These are phyloP conservation scores for Spheniscus mendiculus DNA, from an alignment of 2,113 vertebrate genomes.

Conservation along the genomic window DNA sequence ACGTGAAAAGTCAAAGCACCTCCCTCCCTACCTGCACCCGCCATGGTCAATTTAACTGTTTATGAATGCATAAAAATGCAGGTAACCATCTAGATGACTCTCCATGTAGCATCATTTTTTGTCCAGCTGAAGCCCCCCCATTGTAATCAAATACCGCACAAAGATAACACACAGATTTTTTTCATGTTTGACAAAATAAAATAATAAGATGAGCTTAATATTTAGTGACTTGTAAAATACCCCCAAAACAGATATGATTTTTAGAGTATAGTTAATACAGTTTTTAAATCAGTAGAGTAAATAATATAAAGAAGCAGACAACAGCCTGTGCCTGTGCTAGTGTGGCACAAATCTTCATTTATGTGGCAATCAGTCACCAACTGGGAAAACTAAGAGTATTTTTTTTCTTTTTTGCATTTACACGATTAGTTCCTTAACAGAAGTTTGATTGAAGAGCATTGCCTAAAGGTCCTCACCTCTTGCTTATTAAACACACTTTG, in stretches of 20 bases:
- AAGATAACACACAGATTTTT: too few species aligned
- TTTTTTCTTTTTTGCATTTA: background rate
- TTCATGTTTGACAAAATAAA: background rate
- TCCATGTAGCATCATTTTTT: background rate
- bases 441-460: slow-evolving; percentile 60
- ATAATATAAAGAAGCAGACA: background rate
- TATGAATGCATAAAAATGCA: background rate
- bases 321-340: background rate
- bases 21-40: background rate
- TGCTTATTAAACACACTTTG: slow-evolving; percentile 56
- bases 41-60: background rate
- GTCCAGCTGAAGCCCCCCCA: background rate
- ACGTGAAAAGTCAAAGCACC: accelerated
- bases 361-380: slow-evolving; percentile 8
- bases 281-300: background rate
- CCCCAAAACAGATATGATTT: background rate
- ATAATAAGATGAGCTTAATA: background rate
- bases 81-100: background rate
- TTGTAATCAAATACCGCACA: background rate
- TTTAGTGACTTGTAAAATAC: background rate
- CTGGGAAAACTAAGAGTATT: background rate
- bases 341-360: background rate
- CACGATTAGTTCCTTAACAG: slow-evolving; percentile 60
- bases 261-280: background rate
- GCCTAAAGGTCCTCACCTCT: slow-evolving; percentile 50